Evolutionary conservation across 2,113 vertebrate species (phyloP).

Genomic region (Rousettus leschenaultii): DNA sequence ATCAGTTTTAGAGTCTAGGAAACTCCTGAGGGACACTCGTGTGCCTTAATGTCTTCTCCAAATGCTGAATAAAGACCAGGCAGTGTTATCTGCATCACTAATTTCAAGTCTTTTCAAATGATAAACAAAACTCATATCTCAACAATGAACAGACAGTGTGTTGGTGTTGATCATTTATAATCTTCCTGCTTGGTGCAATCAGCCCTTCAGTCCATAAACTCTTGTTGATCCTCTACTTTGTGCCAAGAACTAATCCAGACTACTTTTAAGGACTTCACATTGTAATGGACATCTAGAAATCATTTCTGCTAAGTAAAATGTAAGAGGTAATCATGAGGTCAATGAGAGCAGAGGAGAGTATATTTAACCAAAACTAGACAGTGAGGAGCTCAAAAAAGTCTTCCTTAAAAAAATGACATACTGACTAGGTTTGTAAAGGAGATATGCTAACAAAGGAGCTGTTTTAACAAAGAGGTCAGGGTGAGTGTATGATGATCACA

Average conservation of each 20-base stretch:
- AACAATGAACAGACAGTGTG: neutral
- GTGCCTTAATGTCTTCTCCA: neutral
- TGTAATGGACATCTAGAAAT: neutral
- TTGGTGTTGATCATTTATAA: neutral
- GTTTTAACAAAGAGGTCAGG: neutral
- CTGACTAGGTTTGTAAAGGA: neutral
- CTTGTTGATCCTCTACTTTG: neutral
- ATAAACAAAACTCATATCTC: neutral
- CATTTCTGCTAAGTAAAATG: neutral
- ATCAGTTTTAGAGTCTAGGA: neutral
- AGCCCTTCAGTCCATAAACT: neutral
- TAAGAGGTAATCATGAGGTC: neutral
- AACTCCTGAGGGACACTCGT: neutral
- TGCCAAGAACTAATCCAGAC: neutral
- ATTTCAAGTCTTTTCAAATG: neutral
- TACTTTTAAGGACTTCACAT: neutral
- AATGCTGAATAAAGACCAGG: constrained; percentile 12
- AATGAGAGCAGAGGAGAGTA: rapidly evolving
- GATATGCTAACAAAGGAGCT: neutral
- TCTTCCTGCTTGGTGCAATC: neutral
- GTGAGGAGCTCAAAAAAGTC: neutral
- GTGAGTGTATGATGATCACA: neutral
- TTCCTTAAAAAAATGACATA: neutral
- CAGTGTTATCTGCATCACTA: neutral
- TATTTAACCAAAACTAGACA: neutral